Evolutionary conservation across 2,113 vertebrate genomes (phyloP).

Genomic region (Hippocampus abdominalis): DNA sequence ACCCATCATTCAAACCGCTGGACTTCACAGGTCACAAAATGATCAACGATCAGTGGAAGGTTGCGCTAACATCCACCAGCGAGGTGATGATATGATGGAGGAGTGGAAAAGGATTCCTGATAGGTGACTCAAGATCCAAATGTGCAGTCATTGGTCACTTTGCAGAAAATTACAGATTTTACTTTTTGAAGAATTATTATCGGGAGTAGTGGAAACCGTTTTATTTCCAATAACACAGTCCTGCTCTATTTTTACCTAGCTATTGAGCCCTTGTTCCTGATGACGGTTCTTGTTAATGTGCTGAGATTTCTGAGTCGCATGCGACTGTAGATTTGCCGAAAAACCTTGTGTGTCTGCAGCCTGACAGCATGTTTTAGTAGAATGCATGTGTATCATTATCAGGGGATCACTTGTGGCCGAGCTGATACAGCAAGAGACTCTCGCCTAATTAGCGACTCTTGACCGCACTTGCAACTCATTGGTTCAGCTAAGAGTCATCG

Average conservation of each 20-base stretch:
- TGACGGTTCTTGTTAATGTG: conserved; percentile 63
- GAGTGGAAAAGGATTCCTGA: no score
- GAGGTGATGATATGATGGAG: no score
- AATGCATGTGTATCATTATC: conserved; percentile 60
- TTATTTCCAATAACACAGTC: conserved; percentile 43
- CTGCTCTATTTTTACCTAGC: conserved; percentile 61
- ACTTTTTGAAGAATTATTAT: background rate
- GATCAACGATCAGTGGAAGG: no score
- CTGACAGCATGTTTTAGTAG: conserved; percentile 59
- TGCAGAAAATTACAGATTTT: background rate
- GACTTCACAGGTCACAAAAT: no score
- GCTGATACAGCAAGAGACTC: conserved; percentile 56
- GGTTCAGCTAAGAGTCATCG: conserved; percentile 29
- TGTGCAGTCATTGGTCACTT: background rate
- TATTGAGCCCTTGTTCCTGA: conserved; percentile 64
- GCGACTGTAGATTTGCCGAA: conserved; percentile 61
- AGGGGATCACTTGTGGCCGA: conserved; percentile 35
- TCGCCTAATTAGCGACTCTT: conserved; percentile 68
- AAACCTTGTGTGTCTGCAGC: conserved; percentile 56
- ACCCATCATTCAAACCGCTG: no score
- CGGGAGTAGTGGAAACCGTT: background rate
- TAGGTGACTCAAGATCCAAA: background rate
- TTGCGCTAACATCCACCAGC: no score
- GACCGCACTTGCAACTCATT: conserved; percentile 35
- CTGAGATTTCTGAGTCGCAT: conserved; percentile 73